Conservation (phyloP, 2,888 invertebrate genomes). For the Drosophila tripunctata region DNA sequence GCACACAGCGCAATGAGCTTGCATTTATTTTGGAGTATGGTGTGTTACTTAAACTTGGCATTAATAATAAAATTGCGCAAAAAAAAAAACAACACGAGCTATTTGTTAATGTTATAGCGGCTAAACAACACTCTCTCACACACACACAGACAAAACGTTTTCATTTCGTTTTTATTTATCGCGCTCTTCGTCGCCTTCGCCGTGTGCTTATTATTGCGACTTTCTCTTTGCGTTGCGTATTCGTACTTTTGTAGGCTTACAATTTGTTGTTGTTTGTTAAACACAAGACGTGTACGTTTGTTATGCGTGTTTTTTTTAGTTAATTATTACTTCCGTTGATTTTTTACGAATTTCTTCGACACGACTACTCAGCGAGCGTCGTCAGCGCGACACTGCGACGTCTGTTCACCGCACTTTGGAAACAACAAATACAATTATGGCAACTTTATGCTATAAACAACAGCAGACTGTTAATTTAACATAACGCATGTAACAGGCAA, state of each 20-base stretch:
- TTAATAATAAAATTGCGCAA: too few species aligned
- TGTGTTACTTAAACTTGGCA: constrained; percentile 22
- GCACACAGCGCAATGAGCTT: constrained; percentile 59
- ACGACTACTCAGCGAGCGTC: constrained; percentile 41
- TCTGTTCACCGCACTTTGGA: constrained; percentile 58
- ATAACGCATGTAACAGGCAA: constrained; percentile 18
- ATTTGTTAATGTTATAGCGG: constrained; percentile 19
- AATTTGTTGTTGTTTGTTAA: too few species aligned
- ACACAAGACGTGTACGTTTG: not conserved
- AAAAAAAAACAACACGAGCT: constrained; percentile 30
- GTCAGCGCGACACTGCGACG: constrained; percentile 50
- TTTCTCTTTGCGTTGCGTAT: constrained; percentile 60
- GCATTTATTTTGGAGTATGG: constrained; percentile 50
- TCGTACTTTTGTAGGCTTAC: constrained; percentile 35
- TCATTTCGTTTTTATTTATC: constrained; percentile 41
- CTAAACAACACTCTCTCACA: constrained; percentile 11
- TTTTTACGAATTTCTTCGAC: constrained; percentile 56
- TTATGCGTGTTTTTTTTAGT: constrained; percentile 39
- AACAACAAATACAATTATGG: constrained; percentile 56
- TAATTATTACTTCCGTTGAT: constrained; percentile 28
- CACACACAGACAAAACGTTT: constrained; percentile 1
- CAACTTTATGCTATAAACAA: constrained; percentile 44
- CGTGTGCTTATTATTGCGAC: constrained; percentile 44
- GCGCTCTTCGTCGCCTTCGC: constrained; percentile 59
- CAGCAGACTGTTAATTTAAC: constrained; percentile 27